A percentile compares a stretch with the other conserved stretches of the same genome.
These are phyloP conservation scores for Papilio helenus DNA, from an alignment of 1,140 invertebrate genomes.

Conservation along the genomic window DNA sequence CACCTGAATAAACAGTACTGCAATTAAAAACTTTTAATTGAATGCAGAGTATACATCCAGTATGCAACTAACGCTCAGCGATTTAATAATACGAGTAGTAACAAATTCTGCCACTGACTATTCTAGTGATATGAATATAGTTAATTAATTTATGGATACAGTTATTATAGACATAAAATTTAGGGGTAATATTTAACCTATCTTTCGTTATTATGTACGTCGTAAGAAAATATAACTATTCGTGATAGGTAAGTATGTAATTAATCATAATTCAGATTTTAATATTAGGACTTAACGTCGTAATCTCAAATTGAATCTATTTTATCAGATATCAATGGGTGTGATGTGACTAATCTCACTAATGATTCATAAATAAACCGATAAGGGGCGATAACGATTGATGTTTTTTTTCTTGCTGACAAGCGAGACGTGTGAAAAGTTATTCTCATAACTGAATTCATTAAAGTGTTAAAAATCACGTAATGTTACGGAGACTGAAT, in stretches of 20 bases:
- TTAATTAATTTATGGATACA: too few relatives aligned
- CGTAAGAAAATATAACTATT: background rate
- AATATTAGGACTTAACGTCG: background rate
- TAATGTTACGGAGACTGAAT: background rate
- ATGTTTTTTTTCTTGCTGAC: conserved; percentile 46
- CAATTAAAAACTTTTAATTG: background rate
- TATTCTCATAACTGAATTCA: conserved; percentile 40
- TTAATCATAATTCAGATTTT: background rate
- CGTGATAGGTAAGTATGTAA: background rate
- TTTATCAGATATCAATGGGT: conserved; percentile 8
- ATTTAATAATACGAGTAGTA: background rate
- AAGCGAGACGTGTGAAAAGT: conserved; percentile 55
- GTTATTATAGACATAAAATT: too few relatives aligned
- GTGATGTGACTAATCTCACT: conserved; percentile 36
- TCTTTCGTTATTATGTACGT: background rate
- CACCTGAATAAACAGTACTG: background rate
- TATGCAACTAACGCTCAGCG: background rate
- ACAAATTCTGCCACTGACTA: background rate
- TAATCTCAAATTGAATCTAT: conserved; percentile 20
- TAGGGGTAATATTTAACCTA: background rate
- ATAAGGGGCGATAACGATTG: conserved; percentile 31
- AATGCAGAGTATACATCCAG: background rate
- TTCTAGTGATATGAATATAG: background rate
- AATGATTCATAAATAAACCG: conserved; percentile 31
- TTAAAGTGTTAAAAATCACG: conserved; percentile 13